phyloP scores from a whole-genome alignment of 2,888 invertebrate species.

The Acanthoscelides obtectus region DNA sequence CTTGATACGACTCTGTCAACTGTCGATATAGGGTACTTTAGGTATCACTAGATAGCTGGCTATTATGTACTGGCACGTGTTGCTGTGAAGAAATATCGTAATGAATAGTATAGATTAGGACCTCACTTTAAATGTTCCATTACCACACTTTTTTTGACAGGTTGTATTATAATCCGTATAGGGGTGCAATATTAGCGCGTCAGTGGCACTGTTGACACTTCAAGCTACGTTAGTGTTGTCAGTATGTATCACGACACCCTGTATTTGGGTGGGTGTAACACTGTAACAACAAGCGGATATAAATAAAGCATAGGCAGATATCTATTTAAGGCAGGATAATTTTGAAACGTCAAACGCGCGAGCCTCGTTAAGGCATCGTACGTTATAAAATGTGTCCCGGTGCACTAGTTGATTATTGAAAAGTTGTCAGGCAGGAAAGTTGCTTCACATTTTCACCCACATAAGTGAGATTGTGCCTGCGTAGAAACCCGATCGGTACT shows the following conservation, averaged over 20 bases:
- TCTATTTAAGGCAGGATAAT: not conserved
- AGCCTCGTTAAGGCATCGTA: slow-evolving; percentile 6
- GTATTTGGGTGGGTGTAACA: not conserved
- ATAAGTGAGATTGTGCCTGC: not conserved
- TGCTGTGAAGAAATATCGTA: too few species aligned
- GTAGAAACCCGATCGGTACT: not conserved
- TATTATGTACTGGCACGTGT: too few species aligned
- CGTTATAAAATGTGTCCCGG: slow-evolving; percentile 5
- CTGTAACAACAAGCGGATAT: not conserved
- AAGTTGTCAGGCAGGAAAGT: slow-evolving; percentile 16
- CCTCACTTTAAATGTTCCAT: too few species aligned
- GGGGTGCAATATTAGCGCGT: too few species aligned
- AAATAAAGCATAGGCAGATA: not conserved
- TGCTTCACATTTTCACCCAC: slow-evolving; percentile 15
- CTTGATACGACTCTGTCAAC: too few species aligned
- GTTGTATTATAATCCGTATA: too few species aligned
- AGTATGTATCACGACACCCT: not conserved
- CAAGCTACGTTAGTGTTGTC: too few species aligned
- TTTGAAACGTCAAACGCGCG: not conserved
- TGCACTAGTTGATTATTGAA: slow-evolving; percentile 10
- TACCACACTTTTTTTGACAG: too few species aligned
- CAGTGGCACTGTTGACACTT: too few species aligned
- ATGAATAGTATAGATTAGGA: too few species aligned
- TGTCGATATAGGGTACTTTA: too few species aligned
- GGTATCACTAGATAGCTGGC: too few species aligned